phyloP scores from a whole-genome alignment of 2,113 vertebrate genomes.

The Hystrix brachyura region DNA sequence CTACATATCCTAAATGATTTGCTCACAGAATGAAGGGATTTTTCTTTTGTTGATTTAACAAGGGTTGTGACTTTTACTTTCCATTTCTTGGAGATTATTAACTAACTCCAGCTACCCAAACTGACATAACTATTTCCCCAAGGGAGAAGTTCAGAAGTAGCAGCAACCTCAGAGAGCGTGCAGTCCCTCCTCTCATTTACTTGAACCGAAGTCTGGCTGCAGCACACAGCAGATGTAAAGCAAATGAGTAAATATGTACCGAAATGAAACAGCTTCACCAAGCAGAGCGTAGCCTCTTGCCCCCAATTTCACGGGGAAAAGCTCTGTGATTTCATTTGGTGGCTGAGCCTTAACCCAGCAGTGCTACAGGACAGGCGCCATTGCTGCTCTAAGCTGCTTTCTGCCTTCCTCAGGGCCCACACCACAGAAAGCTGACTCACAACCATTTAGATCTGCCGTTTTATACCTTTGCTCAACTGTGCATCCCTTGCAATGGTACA shows the following conservation, averaged over 20 bases:
- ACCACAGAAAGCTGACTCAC: constrained; percentile 65
- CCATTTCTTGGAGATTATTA: constrained; percentile 70
- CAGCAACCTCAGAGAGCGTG: constrained; percentile 10
- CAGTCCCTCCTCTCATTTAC: constrained; percentile 50
- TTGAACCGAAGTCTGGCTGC: constrained; percentile 66
- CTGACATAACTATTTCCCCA: constrained; percentile 69
- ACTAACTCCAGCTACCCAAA: not conserved
- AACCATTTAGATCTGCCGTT: not conserved
- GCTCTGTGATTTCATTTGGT: constrained; percentile 78
- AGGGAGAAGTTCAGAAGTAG: constrained; percentile 42
- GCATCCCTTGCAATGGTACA: not conserved
- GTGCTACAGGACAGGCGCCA: not conserved
- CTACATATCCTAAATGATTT: constrained; percentile 25
- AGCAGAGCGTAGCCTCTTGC: constrained; percentile 66
- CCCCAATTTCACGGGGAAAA: constrained; percentile 79
- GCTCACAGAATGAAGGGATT: constrained; percentile 33
- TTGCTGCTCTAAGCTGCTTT: constrained; percentile 80
- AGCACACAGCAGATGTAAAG: constrained; percentile 57
- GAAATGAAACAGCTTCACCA: constrained; percentile 44
- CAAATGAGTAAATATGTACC: constrained; percentile 71
- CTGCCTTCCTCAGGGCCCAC: constrained; percentile 76
- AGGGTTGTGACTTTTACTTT: constrained; percentile 63
- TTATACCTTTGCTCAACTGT: constrained; percentile 3
- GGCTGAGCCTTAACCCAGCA: constrained; percentile 12
- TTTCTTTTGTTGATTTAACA: constrained; percentile 27